These are phyloP conservation scores for Caiman crocodilus DNA, from an alignment of 2,797 vertebrate genomes.

Conservation along the genomic window DNA sequence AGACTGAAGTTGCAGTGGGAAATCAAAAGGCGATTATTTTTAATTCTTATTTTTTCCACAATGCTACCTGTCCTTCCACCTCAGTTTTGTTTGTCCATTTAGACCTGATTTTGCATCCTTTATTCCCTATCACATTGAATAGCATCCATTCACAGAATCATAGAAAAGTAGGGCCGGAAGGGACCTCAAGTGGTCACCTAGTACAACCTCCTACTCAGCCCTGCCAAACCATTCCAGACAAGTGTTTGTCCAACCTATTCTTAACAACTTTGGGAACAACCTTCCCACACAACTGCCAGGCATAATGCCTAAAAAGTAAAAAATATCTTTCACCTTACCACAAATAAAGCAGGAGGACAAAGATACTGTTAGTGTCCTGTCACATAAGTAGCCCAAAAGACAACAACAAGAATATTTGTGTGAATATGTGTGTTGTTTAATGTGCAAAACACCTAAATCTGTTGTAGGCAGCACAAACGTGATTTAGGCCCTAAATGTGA, in stretches of 20 bases:
- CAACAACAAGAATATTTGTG: accelerated
- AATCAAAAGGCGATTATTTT: background rate
- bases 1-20: background rate
- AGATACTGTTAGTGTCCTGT: accelerated
- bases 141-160: too few species aligned
- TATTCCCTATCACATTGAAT: background rate
- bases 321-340: too few species aligned
- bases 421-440: accelerated
- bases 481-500: background rate
- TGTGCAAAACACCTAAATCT: background rate
- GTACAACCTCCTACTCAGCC: too few species aligned
- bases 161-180: too few species aligned
- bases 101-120: slow-evolving; percentile 19
- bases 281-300: too few species aligned
- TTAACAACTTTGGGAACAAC: too few species aligned
- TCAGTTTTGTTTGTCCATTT: background rate
- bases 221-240: too few species aligned
- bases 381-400: background rate
- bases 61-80: background rate
- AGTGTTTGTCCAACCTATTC: too few species aligned
- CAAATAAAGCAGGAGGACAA: too few species aligned
- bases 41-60: background rate
- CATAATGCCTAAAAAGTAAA: too few species aligned
- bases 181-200: too few species aligned
- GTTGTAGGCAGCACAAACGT: background rate